Evolutionary conservation across 2,113 vertebrate genomes (phyloP).

Genomic region (Phalacrocorax carbo): DNA sequence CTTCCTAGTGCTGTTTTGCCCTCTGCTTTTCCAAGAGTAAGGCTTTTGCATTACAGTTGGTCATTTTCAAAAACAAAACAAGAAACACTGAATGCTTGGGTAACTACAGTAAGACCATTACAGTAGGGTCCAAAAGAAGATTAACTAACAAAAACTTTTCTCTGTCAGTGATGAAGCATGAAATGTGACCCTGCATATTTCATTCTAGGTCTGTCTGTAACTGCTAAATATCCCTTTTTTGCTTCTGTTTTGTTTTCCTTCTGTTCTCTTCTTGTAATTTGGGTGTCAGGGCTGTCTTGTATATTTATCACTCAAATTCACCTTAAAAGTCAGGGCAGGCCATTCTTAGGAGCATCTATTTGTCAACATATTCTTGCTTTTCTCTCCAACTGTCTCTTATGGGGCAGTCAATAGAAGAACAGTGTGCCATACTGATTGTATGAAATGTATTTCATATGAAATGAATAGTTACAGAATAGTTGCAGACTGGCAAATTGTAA

Average conservation of each 20-base stretch:
- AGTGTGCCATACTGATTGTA: not conserved
- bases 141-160: not conserved
- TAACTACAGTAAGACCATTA: not conserved
- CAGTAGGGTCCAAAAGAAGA: not conserved
- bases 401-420: not conserved
- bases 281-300: conserved; percentile 7
- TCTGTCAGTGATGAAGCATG: not conserved
- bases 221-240: not conserved
- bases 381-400: not conserved
- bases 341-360: not conserved
- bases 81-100: not conserved
- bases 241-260: not conserved
- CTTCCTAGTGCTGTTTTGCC: not conserved
- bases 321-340: not conserved
- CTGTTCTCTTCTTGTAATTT: conserved; percentile 18
- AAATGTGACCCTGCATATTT: not conserved
- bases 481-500: not conserved
- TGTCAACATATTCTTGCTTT: not conserved
- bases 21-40: not conserved
- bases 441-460: not conserved
- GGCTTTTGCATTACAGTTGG: not conserved
- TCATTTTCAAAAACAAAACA: not conserved
- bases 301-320: not conserved
- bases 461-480: not conserved
- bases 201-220: not conserved